Evolutionary conservation across 64 coral and sea anemone genomes (phyloP).

Genomic region (Montipora efflorescens): DNA sequence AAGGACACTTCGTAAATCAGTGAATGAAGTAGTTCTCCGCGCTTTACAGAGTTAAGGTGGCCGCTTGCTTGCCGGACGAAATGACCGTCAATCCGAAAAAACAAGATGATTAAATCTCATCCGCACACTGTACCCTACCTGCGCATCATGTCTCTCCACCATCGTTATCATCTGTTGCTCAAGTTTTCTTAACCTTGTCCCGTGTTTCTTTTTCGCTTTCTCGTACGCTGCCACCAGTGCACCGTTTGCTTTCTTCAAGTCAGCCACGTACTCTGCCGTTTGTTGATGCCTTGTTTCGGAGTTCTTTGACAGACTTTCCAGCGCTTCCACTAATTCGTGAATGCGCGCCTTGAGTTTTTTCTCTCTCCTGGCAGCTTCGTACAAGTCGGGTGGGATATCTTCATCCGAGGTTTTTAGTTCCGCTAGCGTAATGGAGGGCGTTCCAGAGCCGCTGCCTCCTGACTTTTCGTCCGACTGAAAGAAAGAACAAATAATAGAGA

Average conservation of each 20-base stretch:
- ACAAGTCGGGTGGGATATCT: conserved; percentile 80
- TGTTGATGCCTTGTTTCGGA: conserved; percentile 91
- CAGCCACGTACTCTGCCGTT: conserved; percentile 96
- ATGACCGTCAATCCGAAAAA: too few species aligned
- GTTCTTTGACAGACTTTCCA: conserved; percentile 91
- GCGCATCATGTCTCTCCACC: conserved; percentile 96
- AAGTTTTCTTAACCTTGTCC: conserved; percentile 82
- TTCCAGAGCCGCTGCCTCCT: conserved; percentile 85
- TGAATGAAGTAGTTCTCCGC: too few species aligned
- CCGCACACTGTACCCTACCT: conserved; percentile 52
- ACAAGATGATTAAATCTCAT: too few species aligned
- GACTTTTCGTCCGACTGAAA: conserved; percentile 54
- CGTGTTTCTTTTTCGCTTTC: conserved; percentile 98
- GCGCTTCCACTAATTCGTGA: conserved; percentile 87
- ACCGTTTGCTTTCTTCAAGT: conserved; percentile 95
- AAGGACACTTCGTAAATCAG: too few species aligned
- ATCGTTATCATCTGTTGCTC: conserved; percentile 97
- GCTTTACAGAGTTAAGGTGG: too few species aligned
- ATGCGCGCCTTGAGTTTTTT: conserved; percentile 92
- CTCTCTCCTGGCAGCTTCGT: conserved; percentile 86
- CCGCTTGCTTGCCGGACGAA: too few species aligned
- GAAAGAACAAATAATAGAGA: not conserved
- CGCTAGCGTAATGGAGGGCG: conserved; percentile 81
- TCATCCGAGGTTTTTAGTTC: conserved; percentile 85
- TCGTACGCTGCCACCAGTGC: conserved; percentile 97